phyloP scores from a whole-genome alignment of 2,797 vertebrate species.

The Ispidina lecontei region DNA sequence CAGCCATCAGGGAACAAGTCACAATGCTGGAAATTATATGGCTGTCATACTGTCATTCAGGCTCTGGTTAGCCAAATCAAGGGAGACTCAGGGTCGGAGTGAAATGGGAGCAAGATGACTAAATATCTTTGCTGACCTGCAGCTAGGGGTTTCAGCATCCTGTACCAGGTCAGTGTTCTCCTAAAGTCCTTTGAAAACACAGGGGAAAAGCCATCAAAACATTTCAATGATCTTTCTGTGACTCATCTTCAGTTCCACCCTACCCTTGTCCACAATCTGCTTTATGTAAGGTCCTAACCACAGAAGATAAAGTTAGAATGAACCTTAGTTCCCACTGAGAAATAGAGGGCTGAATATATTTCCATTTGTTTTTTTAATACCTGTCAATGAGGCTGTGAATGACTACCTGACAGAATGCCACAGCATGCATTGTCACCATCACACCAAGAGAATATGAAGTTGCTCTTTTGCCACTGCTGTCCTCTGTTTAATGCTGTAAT shows the following conservation, averaged over 20 bases:
- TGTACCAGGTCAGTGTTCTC: neutral
- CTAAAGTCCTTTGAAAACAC: neutral
- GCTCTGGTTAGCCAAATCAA: neutral
- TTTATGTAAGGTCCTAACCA: neutral
- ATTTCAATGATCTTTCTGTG: neutral
- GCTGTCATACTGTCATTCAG: neutral
- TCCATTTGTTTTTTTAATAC: neutral
- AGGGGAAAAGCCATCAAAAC: neutral
- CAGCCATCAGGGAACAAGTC: neutral
- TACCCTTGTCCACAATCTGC: neutral
- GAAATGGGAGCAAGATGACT: neutral
- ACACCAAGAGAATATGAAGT: neutral
- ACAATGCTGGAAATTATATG: neutral
- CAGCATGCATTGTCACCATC: neutral
- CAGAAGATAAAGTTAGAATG: neutral
- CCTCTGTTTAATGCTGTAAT: neutral
- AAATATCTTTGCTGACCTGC: neutral
- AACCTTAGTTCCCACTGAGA: neutral
- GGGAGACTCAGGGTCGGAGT: neutral
- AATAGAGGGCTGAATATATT: neutral
- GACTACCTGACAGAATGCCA: neutral
- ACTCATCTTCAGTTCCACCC: neutral
- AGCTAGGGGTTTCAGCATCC: accelerated
- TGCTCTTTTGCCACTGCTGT: neutral
- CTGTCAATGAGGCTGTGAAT: neutral